Percentiles rank a stretch among this genome's conserved stretches.
Conservation (phyloP, 2,797 vertebrate species). For the Mormyrus hasselquistii region DNA sequence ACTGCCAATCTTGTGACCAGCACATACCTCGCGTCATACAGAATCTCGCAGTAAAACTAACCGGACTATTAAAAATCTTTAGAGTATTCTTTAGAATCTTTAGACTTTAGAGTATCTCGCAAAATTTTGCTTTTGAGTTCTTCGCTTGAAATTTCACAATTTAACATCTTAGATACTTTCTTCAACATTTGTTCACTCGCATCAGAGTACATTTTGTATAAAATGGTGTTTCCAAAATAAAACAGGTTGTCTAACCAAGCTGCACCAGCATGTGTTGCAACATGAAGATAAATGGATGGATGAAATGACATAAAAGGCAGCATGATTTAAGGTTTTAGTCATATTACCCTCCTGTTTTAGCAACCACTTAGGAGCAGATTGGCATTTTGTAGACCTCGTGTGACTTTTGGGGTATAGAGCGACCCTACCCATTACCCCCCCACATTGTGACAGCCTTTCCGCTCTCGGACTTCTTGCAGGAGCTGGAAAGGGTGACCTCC, state of each 20-base stretch:
- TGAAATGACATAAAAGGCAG: background rate
- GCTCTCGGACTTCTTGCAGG: constrained; percentile 57
- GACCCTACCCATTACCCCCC: background rate
- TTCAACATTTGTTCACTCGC: background rate
- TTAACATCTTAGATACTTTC: background rate
- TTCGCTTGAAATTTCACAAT: background rate
- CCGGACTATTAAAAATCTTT: background rate
- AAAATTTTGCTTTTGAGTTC: background rate
- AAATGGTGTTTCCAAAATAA: background rate
- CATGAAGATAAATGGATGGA: background rate
- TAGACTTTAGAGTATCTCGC: background rate
- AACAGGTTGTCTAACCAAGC: background rate
- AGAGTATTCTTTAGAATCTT: background rate
- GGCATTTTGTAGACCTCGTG: background rate
- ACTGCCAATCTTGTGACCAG: background rate
- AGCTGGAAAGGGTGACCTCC: constrained; percentile 90
- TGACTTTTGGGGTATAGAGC: background rate
- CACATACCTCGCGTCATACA: background rate
- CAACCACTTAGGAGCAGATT: background rate
- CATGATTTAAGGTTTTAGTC: background rate
- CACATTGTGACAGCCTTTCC: background rate
- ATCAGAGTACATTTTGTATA: background rate
- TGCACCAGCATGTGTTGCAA: background rate
- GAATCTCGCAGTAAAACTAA: background rate
- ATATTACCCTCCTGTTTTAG: background rate